Evolutionary conservation across 1,140 invertebrate species (phyloP).

Genomic region (Drosophila pachea): DNA sequence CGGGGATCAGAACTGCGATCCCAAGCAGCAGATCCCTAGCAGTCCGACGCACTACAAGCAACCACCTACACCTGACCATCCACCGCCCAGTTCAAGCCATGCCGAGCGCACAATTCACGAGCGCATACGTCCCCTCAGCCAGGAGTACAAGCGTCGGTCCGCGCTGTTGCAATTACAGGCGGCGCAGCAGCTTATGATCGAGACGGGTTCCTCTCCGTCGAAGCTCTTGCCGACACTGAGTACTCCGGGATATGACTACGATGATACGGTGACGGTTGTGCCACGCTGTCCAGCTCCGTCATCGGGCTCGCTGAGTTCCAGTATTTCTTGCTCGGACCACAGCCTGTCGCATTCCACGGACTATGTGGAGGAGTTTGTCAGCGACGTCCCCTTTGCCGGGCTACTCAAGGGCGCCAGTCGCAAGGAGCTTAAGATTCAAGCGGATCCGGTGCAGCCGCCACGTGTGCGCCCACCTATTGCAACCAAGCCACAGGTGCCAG

Average conservation of each 20-base stretch:
- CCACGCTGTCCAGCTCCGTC: constrained; percentile 67
- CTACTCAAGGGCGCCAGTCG: constrained; percentile 85
- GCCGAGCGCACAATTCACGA: constrained; percentile 94
- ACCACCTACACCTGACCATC: constrained; percentile 95
- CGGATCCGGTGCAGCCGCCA: constrained; percentile 48
- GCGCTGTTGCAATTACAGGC: constrained; percentile 66
- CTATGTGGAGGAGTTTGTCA: constrained; percentile 90
- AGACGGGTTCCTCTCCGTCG: constrained; percentile 70
- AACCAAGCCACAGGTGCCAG: constrained; percentile 59
- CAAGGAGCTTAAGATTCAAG: constrained; percentile 55
- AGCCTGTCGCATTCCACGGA: constrained; percentile 87
- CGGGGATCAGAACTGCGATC: constrained; percentile 55
- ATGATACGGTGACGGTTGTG: constrained; percentile 65
- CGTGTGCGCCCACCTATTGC: constrained; percentile 59
- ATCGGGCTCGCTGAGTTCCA: constrained; percentile 78
- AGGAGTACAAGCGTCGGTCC: constrained; percentile 80
- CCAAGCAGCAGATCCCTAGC: constrained; percentile 80
- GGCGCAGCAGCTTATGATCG: constrained; percentile 69
- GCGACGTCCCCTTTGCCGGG: constrained; percentile 92
- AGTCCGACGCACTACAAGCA: constrained; percentile 94
- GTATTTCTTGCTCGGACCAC: constrained; percentile 85
- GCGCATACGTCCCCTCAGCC: constrained; percentile 91
- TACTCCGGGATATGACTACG: constrained; percentile 64
- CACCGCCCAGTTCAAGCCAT: constrained; percentile 93
- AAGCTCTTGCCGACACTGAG: constrained; percentile 58